A percentile compares a stretch with the other conserved stretches of the same genome.
These are phyloP conservation scores for Galeopsomyia nigrocyanea DNA, from an alignment of 2,888 invertebrate genomes.

Conservation along the genomic window DNA sequence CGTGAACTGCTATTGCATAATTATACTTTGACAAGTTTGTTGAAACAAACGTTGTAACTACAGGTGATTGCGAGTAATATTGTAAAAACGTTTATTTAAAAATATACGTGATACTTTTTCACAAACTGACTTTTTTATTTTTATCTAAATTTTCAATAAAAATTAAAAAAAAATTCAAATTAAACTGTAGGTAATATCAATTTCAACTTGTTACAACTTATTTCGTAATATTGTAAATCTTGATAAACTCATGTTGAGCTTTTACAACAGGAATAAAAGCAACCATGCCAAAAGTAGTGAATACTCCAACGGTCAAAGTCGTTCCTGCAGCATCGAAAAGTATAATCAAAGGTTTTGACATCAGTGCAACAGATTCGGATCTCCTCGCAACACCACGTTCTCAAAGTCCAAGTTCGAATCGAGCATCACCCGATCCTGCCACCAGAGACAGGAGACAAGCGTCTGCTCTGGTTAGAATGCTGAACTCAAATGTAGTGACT, in stretches of 20 bases:
- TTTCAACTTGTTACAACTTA: too few relatives aligned
- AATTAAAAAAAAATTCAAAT: too few relatives aligned
- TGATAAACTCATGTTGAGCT: slow-evolving; percentile 50
- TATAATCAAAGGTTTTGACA: slow-evolving; percentile 61
- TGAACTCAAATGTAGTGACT: too few relatives aligned
- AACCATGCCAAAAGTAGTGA: slow-evolving; percentile 50
- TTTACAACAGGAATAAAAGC: slow-evolving; percentile 74
- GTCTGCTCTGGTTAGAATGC: slow-evolving; percentile 14
- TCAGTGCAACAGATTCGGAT: slow-evolving; percentile 56
- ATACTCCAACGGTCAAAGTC: slow-evolving; percentile 59
- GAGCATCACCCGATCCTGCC: slow-evolving; percentile 59
- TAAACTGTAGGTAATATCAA: too few relatives aligned
- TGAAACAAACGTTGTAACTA: slow-evolving; percentile 4
- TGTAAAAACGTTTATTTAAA: slow-evolving; percentile 15
- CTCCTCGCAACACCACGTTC: slow-evolving; percentile 58
- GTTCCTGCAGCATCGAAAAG: slow-evolving; percentile 59
- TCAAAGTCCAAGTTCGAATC: slow-evolving; percentile 60
- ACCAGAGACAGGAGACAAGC: slow-evolving; percentile 56
- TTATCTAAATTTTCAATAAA: too few relatives aligned
- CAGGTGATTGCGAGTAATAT: background rate
- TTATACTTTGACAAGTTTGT: slow-evolving; percentile 24
- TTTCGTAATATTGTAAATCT: background rate
- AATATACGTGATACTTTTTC: slow-evolving; percentile 14
- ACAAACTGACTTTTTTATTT: background rate
- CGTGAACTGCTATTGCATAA: background rate